phyloP scores from a whole-genome alignment of 37 sponge, comb jelly and placozoan species.

The Corticium candelabrum region DNA sequence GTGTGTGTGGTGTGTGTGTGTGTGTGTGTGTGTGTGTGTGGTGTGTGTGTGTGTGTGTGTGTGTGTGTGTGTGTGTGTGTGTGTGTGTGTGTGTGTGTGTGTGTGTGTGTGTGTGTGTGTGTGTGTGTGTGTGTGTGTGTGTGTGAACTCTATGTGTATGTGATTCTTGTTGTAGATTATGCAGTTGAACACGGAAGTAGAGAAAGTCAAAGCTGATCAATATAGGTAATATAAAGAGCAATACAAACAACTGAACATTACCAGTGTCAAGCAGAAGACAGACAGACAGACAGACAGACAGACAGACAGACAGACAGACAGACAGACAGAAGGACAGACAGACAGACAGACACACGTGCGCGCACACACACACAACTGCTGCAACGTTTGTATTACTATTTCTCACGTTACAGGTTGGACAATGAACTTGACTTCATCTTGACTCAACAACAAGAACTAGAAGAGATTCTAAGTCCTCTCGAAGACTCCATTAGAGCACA shows the following conservation, averaged over 20 bases:
- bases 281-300: too few relatives aligned
- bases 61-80: conserved; percentile 13
- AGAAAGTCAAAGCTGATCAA: neutral
- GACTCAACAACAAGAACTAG: conserved; percentile 85
- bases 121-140: conserved; percentile 1
- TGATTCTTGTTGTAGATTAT: too few relatives aligned
- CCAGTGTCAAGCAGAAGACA: too few relatives aligned
- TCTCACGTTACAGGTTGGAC: conserved; percentile 39
- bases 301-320: too few relatives aligned
- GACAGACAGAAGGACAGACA: too few relatives aligned
- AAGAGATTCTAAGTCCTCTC: conserved; percentile 65
- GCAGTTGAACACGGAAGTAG: neutral
- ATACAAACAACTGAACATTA: too few relatives aligned
- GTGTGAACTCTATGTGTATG: neutral
- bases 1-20: too few relatives aligned
- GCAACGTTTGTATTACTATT: neutral
- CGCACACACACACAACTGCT: neutral
- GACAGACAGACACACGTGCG: too few relatives aligned
- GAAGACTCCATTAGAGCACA: conserved; percentile 32
- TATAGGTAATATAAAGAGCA: neutral
- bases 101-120: neutral
- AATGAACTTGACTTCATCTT: conserved; percentile 89
- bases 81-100: conserved; percentile 22
- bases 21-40: too few relatives aligned
- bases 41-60: too few relatives aligned